Evolutionary conservation across 1,140 invertebrate genomes (phyloP).

Genomic region (Phymastichus coffea): DNA sequence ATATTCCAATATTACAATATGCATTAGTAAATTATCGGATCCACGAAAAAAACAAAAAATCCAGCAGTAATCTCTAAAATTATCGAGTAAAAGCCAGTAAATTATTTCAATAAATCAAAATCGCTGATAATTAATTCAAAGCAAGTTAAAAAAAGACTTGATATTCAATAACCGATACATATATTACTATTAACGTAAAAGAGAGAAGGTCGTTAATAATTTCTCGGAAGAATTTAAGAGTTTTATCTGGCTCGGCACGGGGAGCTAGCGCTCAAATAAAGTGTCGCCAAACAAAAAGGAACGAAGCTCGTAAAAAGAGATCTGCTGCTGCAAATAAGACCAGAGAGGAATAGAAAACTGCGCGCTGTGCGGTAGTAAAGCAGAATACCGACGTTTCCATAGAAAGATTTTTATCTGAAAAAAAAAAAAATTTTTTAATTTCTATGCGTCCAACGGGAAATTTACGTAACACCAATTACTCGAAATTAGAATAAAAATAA

Average conservation of each 20-base stretch:
- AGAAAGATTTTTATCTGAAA: conserved; percentile 20
- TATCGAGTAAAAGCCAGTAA: too few relatives aligned
- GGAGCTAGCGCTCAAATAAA: too few relatives aligned
- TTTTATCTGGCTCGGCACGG: not conserved
- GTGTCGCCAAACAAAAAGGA: not conserved
- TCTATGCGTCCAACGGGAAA: conserved; percentile 12
- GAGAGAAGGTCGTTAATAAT: conserved; percentile 5
- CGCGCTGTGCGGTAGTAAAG: not conserved
- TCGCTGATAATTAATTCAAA: too few relatives aligned
- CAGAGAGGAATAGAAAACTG: not conserved
- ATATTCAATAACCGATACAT: conserved; percentile 26
- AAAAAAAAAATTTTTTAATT: too few relatives aligned
- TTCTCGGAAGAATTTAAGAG: conserved; percentile 1
- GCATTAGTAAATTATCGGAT: too few relatives aligned
- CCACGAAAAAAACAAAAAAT: too few relatives aligned
- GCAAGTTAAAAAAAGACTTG: too few relatives aligned
- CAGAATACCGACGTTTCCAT: not conserved
- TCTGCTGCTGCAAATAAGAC: not conserved
- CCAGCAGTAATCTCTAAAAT: not conserved
- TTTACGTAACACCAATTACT: too few relatives aligned
- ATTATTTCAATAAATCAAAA: too few relatives aligned
- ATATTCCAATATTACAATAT: too few relatives aligned
- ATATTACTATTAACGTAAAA: conserved; percentile 10
- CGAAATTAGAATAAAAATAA: too few relatives aligned
- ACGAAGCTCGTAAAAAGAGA: not conserved